Conservation (phyloP, 2,797 vertebrate genomes). For the Epinephelus malabaricus region DNA sequence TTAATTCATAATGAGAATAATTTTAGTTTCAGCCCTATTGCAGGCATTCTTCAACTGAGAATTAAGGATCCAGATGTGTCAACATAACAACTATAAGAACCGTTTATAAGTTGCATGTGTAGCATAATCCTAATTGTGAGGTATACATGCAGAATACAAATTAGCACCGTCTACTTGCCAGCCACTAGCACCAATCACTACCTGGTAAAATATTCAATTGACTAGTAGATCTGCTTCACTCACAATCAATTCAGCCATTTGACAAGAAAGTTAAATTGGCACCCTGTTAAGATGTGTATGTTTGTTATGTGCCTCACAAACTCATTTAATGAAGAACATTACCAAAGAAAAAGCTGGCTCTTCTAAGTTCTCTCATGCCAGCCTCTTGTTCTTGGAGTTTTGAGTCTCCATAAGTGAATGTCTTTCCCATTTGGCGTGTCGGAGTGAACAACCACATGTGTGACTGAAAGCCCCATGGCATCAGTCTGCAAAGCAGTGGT, state of each 20-base stretch:
- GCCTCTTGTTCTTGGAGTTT: constrained; percentile 1
- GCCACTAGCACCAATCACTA: no score
- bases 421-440: not conserved
- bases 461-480: not conserved
- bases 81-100: not conserved
- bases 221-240: no score
- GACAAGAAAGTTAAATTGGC: no score
- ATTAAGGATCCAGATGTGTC: not conserved
- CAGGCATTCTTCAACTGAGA: not conserved
- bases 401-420: not conserved
- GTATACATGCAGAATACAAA: no score
- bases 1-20: not conserved
- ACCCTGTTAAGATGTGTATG: not conserved
- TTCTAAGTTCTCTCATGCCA: not conserved
- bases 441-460: constrained; percentile 17
- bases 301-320: no score
- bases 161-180: no score
- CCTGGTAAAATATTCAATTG: no score
- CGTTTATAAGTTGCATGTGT: no score
- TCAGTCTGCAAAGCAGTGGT: not conserved
- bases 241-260: no score
- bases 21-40: not conserved
- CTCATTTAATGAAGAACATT: not conserved
- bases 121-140: not conserved
- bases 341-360: not conserved